Conservation (phyloP, 2,113 vertebrate species). For the Syngnathus scovelli region DNA sequence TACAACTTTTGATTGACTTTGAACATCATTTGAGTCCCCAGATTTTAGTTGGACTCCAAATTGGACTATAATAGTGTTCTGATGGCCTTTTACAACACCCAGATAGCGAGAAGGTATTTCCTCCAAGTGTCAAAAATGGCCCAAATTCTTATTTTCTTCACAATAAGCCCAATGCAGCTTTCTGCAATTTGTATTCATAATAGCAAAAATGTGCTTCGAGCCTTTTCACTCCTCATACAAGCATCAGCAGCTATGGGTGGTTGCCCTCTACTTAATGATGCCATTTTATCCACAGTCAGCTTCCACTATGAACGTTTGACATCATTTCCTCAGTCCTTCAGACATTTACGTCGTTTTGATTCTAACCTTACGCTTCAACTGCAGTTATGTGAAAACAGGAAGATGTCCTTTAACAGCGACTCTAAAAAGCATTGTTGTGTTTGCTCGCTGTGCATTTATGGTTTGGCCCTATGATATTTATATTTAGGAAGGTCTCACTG, state of each 20-base stretch:
- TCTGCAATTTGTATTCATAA: constrained; percentile 17
- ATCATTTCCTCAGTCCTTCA: not conserved
- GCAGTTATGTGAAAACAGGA: not conserved
- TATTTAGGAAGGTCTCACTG: not conserved
- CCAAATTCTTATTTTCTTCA: constrained; percentile 8
- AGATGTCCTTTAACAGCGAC: not conserved
- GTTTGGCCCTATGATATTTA: not conserved
- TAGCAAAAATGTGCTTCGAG: constrained; percentile 21
- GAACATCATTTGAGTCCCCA: too few species aligned
- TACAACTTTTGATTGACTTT: too few species aligned
- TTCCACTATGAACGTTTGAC: not conserved
- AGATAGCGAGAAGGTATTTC: constrained; percentile 12
- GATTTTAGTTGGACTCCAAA: too few species aligned
- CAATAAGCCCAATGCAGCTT: constrained; percentile 13
- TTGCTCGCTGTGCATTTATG: not conserved
- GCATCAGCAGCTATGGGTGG: not conserved
- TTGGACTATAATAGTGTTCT: not conserved
- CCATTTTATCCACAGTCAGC: constrained; percentile 1
- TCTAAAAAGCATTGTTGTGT: not conserved
- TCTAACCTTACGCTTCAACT: not conserved
- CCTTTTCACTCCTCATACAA: not conserved
- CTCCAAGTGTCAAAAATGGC: constrained; percentile 29
- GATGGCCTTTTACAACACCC: not conserved
- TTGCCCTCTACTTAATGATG: constrained; percentile 3
- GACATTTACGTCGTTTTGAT: constrained; percentile 2